Conservation (phyloP, 2,797 vertebrate species). For the Lagodon rhomboides region DNA sequence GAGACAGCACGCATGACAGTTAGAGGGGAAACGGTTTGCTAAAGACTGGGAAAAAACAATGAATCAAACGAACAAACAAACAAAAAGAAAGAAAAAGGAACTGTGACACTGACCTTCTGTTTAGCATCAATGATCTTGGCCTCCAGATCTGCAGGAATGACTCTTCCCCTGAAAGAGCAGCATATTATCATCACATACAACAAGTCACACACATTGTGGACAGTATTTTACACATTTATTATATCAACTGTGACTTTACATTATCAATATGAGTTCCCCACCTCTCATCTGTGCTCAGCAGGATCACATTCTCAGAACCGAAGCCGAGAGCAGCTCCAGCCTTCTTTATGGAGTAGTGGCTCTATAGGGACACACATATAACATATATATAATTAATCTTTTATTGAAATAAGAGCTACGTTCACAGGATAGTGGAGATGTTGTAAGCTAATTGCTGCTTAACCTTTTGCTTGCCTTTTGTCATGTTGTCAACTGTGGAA, state of each 20-base stretch:
- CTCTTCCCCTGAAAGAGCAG: conserved; percentile 90
- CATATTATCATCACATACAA: conserved; percentile 6
- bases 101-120: conserved; percentile 89
- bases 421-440: not conserved
- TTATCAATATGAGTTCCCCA: conserved; percentile 43
- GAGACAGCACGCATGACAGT: not conserved
- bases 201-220: too few relatives aligned
- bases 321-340: conserved; percentile 97
- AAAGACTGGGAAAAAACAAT: not conserved
- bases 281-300: conserved; percentile 97
- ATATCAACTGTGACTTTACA: not conserved
- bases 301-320: conserved; percentile 95
- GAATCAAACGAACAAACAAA: not conserved
- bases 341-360: conserved; percentile 99
- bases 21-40: not conserved
- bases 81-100: not conserved
- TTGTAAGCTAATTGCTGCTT: conserved; percentile 8
- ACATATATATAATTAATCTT: not conserved
- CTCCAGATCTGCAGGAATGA: conserved; percentile 97
- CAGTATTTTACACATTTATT: not conserved
- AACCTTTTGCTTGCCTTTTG: conserved; percentile 3
- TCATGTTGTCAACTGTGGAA: conserved; percentile 13
- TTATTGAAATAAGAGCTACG: conserved; percentile 1
- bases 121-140: conserved; percentile 96
- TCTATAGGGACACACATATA: conserved; percentile 82